A percentile compares a stretch with the other conserved stretches of the same genome.
Conservation (phyloP, 2,113 vertebrate genomes). For the Genyomyrus donnyi region DNA sequence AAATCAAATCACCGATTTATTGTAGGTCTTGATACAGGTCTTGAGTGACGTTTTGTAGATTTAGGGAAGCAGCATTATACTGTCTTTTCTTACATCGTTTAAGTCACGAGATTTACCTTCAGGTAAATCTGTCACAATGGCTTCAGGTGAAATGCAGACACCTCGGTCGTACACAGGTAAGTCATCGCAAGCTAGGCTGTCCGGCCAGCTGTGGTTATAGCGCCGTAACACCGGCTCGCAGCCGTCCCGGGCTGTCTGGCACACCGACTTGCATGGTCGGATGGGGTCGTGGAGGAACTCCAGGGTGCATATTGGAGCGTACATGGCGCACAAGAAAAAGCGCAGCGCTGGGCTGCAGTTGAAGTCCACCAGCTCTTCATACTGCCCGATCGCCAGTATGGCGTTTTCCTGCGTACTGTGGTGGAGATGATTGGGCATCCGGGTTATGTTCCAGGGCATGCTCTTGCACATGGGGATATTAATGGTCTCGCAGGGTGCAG, state of each 20-base stretch:
- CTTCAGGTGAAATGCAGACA: slow-evolving; percentile 76
- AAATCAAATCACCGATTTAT: neutral
- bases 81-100: neutral
- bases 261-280: slow-evolving; percentile 74
- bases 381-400: slow-evolving; percentile 73
- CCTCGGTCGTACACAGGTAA: slow-evolving; percentile 72
- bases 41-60: neutral
- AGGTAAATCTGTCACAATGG: slow-evolving; percentile 61
- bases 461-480: slow-evolving; percentile 70
- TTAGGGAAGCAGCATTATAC: neutral
- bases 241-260: slow-evolving; percentile 67
- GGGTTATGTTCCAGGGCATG: slow-evolving; percentile 75
- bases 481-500: slow-evolving; percentile 64
- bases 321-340: slow-evolving; percentile 78
- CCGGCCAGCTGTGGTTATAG: slow-evolving; percentile 72
- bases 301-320: slow-evolving; percentile 75
- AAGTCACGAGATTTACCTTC: slow-evolving; percentile 55
- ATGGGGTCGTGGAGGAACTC: slow-evolving; percentile 77
- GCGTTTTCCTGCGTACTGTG: slow-evolving; percentile 79
- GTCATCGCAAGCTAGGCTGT: slow-evolving; percentile 70
- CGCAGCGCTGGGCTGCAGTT: slow-evolving; percentile 70
- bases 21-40: neutral
- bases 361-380: slow-evolving; percentile 66
- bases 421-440: slow-evolving; percentile 79
- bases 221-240: slow-evolving; percentile 69